These are phyloP conservation scores for Pristionchus fissidentatus DNA, from an alignment of 2,888 invertebrate genomes.

Conservation along the genomic window DNA sequence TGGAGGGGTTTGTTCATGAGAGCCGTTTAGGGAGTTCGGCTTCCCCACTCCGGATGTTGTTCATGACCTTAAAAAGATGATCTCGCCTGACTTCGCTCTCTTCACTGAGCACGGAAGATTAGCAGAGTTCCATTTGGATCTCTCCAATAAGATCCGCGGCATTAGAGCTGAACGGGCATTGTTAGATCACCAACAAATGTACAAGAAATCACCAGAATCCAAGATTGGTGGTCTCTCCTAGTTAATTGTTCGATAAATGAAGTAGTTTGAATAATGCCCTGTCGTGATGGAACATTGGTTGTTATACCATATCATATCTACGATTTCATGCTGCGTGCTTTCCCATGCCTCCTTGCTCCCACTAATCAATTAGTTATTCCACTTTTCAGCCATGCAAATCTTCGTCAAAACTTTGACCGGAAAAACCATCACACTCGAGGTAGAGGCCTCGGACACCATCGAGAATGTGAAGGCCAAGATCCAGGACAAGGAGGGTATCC, in stretches of 20 bases:
- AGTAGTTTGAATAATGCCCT: neutral
- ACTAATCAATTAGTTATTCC: no score
- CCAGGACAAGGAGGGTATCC: constrained; percentile 74
- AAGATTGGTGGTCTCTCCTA: constrained; percentile 58
- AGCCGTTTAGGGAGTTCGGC: constrained; percentile 65
- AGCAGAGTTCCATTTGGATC: constrained; percentile 61
- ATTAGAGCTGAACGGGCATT: constrained; percentile 53
- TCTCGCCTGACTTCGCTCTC: constrained; percentile 66
- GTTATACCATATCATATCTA: neutral
- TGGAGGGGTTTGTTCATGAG: neutral
- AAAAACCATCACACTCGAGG: constrained; percentile 81
- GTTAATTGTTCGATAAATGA: constrained; percentile 38
- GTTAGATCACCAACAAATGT: constrained; percentile 52
- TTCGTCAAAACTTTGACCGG: constrained; percentile 94
- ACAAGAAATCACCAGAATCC: constrained; percentile 59
- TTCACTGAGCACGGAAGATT: constrained; percentile 59
- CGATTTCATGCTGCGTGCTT: neutral
- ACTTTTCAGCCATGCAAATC: constrained; percentile 86
- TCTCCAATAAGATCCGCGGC: constrained; percentile 59
- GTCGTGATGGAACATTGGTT: neutral
- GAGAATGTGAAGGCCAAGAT: constrained; percentile 74
- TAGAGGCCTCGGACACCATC: constrained; percentile 73
- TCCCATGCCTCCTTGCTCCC: neutral
- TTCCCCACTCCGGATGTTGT: constrained; percentile 67
- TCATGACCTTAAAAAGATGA: constrained; percentile 61